These are phyloP conservation scores for Octodonta nipae DNA, from an alignment of 2,888 invertebrate species.

Conservation along the genomic window DNA sequence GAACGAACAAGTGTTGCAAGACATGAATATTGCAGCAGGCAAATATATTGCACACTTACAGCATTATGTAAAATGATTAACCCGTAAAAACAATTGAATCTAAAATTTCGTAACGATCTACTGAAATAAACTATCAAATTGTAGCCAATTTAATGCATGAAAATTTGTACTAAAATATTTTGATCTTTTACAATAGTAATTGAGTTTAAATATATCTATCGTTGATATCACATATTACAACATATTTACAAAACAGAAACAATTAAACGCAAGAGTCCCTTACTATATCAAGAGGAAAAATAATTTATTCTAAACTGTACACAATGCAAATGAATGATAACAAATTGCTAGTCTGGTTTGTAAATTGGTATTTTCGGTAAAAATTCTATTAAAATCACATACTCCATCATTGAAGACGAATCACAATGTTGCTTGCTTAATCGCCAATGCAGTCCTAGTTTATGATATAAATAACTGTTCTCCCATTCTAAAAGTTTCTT, in stretches of 20 bases:
- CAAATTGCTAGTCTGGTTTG: constrained; percentile 75
- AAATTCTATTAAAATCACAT: constrained; percentile 88
- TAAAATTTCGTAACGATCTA: too few relatives aligned
- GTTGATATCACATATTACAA: not conserved
- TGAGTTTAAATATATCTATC: constrained; percentile 1
- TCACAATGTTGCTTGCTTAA: constrained; percentile 90
- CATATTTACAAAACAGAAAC: not conserved
- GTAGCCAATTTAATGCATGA: constrained; percentile 1
- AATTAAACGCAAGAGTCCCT: constrained; percentile 1
- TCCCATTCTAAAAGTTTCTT: constrained; percentile 95
- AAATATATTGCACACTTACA: too few relatives aligned
- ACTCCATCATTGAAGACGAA: constrained; percentile 95
- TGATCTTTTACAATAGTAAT: not conserved
- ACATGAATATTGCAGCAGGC: too few relatives aligned
- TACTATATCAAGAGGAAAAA: too few relatives aligned
- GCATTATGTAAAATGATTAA: too few relatives aligned
- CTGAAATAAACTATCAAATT: too few relatives aligned
- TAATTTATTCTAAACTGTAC: not conserved
- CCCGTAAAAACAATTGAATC: too few relatives aligned
- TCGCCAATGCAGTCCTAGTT: constrained; percentile 87
- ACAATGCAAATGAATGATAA: not conserved
- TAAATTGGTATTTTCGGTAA: constrained; percentile 92
- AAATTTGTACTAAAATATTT: constrained; percentile 1
- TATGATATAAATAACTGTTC: constrained; percentile 89
- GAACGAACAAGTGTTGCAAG: too few relatives aligned